phyloP scores from a whole-genome alignment of 2,113 vertebrate genomes.

The Cyphomyrus discorhynchus region DNA sequence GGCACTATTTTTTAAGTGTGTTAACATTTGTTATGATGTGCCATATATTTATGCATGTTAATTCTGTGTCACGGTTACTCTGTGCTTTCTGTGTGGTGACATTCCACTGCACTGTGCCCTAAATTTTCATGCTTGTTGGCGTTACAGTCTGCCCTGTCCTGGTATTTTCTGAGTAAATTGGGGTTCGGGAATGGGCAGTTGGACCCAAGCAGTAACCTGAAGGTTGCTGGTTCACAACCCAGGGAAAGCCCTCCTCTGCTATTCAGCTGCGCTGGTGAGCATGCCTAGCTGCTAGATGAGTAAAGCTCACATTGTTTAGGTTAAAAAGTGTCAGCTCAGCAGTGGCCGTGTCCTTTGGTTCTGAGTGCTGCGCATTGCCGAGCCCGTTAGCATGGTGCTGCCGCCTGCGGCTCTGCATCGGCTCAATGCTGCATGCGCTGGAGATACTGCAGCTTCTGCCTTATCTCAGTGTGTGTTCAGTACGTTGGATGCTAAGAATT shows the following conservation, averaged over 20 bases:
- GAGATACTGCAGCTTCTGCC: slow-evolving; percentile 1
- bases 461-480: neutral
- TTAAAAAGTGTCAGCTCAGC: neutral
- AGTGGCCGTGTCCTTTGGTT: neutral
- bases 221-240: neutral
- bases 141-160: neutral
- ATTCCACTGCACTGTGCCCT: neutral
- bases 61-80: neutral
- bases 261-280: neutral
- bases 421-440: neutral
- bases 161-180: neutral
- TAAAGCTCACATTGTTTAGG: neutral
- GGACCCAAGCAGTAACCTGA: neutral
- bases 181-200: neutral
- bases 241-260: neutral
- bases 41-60: neutral
- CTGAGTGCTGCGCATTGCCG: neutral
- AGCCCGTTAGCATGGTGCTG: neutral
- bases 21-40: neutral
- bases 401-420: neutral
- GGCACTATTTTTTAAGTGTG: neutral
- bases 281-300: neutral
- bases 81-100: neutral
- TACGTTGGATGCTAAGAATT: neutral
- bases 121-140: neutral